A percentile compares a stretch with the other conserved stretches of the same genome.
phyloP scores from a whole-genome alignment of 2,888 invertebrate genomes.

The Campoplex capitator region DNA sequence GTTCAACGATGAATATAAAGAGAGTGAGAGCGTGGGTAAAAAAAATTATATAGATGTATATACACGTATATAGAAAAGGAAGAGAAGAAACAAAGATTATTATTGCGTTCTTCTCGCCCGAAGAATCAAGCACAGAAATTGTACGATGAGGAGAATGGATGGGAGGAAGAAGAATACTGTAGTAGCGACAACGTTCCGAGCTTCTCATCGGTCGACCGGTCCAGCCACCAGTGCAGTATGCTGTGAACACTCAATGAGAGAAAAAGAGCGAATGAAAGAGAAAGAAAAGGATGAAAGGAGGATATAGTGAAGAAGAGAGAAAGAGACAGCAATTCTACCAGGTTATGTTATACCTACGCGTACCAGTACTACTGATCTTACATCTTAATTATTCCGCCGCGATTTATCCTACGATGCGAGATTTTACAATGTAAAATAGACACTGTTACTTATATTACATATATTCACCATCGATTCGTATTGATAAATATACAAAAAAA shows the following conservation, averaged over 20 bases:
- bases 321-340: constrained; percentile 51
- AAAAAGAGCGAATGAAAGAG: constrained; percentile 30
- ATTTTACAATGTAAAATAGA: constrained; percentile 65
- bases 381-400: constrained; percentile 66
- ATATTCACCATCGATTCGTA: background rate
- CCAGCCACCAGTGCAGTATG: constrained; percentile 37
- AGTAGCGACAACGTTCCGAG: constrained; percentile 29
- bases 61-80: background rate
- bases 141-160: constrained; percentile 13
- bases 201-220: constrained; percentile 61
- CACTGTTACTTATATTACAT: constrained; percentile 13
- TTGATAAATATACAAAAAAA: background rate
- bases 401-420: constrained; percentile 66
- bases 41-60: background rate
- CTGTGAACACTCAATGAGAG: constrained; percentile 25
- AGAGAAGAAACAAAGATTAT: constrained; percentile 12
- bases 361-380: constrained; percentile 55
- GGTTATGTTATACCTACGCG: constrained; percentile 51
- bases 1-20: constrained; percentile 29
- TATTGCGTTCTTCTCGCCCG: constrained; percentile 4
- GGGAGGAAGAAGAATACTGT: constrained; percentile 11
- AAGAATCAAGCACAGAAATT: constrained; percentile 17
- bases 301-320: constrained; percentile 11
- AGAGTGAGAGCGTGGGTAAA: background rate
- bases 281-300: constrained; percentile 31